phyloP scores from a whole-genome alignment of 2,113 vertebrate genomes.

The Pungitius pungitius region DNA sequence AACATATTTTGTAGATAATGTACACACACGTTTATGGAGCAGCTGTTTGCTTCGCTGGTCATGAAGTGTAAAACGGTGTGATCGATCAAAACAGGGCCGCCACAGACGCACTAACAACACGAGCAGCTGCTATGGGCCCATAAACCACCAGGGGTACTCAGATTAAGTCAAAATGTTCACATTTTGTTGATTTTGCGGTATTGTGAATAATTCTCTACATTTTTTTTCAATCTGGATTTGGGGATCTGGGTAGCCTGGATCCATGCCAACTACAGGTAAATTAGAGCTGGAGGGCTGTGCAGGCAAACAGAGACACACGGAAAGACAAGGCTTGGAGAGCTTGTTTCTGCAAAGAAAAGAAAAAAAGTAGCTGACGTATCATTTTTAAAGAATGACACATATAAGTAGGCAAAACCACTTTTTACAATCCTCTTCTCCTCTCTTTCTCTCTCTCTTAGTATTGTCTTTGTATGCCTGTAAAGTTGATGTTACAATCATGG shows the following conservation, averaged over 20 bases:
- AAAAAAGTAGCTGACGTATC: slow-evolving; percentile 48
- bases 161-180: background rate
- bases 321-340: slow-evolving; percentile 56
- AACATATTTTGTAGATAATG: slow-evolving; percentile 15
- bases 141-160: background rate
- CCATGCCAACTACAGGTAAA: slow-evolving; percentile 10
- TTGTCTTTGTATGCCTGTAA: slow-evolving; percentile 90
- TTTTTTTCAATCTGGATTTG: background rate
- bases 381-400: slow-evolving; percentile 67
- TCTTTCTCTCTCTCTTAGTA: slow-evolving; percentile 73
- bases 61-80: slow-evolving; percentile 17
- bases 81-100: slow-evolving; percentile 11
- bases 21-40: slow-evolving; percentile 9
- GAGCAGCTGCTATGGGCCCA: background rate
- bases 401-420: slow-evolving; percentile 48
- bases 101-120: background rate
- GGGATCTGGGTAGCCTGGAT: slow-evolving; percentile 11
- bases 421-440: slow-evolving; percentile 50
- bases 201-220: background rate
- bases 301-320: slow-evolving; percentile 60
- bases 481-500: slow-evolving; percentile 88
- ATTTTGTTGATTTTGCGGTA: background rate
- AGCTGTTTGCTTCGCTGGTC: slow-evolving; percentile 49
- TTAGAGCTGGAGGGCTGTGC: slow-evolving; percentile 73
- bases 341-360: slow-evolving; percentile 45